Evolutionary conservation across 2,888 invertebrate species (phyloP).

Genomic region (Pseudococcus viburni): DNA sequence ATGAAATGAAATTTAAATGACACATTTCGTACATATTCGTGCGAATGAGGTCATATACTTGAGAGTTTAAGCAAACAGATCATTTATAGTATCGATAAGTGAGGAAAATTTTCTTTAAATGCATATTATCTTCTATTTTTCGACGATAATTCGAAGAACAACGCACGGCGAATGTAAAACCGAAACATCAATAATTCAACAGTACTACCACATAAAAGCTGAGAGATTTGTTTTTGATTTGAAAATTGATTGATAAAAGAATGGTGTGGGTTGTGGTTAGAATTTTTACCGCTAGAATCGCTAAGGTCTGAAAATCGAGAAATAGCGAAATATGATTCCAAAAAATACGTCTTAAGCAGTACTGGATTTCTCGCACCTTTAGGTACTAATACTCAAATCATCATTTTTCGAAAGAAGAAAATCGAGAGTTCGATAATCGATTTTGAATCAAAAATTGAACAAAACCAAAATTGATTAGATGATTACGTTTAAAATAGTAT

Average conservation of each 20-base stretch:
- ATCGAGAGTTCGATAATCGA: neutral
- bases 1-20: conserved; percentile 28
- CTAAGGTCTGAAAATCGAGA: neutral
- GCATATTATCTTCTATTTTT: neutral
- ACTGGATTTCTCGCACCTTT: neutral
- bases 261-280: neutral
- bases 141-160: neutral
- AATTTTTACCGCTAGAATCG: conserved; percentile 34
- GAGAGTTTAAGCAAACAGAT: conserved; percentile 25
- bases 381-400: neutral
- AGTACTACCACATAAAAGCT: conserved; percentile 37
- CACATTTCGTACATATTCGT: conserved; percentile 38
- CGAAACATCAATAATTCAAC: conserved; percentile 55
- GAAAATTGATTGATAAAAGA: conserved; percentile 33
- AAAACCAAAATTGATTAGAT: too few species aligned
- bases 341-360: neutral
- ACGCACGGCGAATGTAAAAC: conserved; percentile 36
- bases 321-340: neutral
- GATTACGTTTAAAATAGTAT: too few species aligned
- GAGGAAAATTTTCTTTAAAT: neutral
- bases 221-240: conserved; percentile 15
- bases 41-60: conserved; percentile 46
- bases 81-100: neutral
- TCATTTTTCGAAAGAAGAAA: neutral
- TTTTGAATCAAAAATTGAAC: neutral